Base-by-base conservation (phyloP, 1,140 invertebrate genomes). In the Apis cerana region DNA sequence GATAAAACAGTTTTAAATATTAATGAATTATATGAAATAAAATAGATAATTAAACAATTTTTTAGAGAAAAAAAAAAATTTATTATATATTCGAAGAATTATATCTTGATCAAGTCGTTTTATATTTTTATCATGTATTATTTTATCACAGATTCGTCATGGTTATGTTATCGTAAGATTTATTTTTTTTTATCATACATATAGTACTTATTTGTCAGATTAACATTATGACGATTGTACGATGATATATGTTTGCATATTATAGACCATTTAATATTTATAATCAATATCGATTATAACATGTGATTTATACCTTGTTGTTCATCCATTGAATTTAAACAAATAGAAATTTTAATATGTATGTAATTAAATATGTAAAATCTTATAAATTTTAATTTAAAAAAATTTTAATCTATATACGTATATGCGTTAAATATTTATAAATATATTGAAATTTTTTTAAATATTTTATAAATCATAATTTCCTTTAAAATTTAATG, bases 71-170 rank as follows among this genome's bases (percentile, higher is more conserved):
- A 43, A 4, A 43, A 21, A 43, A 4, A 43, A 21, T n/a, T 23
- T 12, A 15, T 8, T 17, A 58, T 2, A 23, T 58, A 50, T 54
- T 48, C 23, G 52, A 1, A 59, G 21, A 52, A 59, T 15, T 75
- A 17, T 72, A 33, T 77, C 19, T 15, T 13, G 0, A 33, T 21
- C 10, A 50, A 21, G 23, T 48, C 7, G 0, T 13, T 75, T 75
- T 4, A 23, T 48, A 33, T 21, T 19, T 7, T 43, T 43, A 43
- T 43, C 33, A 7, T 43, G 33, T 43, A 43, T 43, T 56, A 12
- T 19, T 75, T 68, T 78, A 86, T 82, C 69, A 17, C 4, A 4
- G 33, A n/a, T 82, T 75, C 2, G 74, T 71, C 82, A 61, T 13
- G 12, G 23, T 59, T 75, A 21, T 23, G 61, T 56, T 82, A 85